phyloP scores from a whole-genome alignment of 2,888 invertebrate genomes.

The Tetranychus piercei region DNA sequence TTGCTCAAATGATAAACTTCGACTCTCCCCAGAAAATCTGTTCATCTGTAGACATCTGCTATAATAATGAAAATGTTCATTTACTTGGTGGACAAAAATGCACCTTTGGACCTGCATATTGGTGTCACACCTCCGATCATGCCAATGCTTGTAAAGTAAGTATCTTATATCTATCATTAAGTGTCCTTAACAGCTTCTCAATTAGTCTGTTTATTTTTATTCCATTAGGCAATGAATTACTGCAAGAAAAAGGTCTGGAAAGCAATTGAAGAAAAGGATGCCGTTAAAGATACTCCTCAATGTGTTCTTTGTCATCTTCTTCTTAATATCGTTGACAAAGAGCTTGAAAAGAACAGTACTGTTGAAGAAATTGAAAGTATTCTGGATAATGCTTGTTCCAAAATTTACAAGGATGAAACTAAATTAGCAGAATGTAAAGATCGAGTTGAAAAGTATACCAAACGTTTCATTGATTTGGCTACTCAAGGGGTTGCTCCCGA shows the following conservation, averaged over 20 bases:
- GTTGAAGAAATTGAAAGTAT: constrained; percentile 53
- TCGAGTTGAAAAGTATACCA: neutral
- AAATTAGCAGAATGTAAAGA: neutral
- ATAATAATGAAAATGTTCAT: neutral
- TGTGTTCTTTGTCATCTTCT: constrained; percentile 5
- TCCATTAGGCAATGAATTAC: no score
- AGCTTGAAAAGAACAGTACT: constrained; percentile 51
- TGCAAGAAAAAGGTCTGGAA: no score
- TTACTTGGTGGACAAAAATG: constrained; percentile 39
- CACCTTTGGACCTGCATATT: constrained; percentile 59
- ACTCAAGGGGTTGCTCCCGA: neutral
- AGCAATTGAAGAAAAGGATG: neutral
- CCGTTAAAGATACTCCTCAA: neutral
- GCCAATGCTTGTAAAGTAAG: constrained; percentile 38
- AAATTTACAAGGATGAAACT: constrained; percentile 39
- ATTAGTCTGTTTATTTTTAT: neutral
- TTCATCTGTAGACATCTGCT: neutral
- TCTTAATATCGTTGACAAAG: constrained; percentile 43
- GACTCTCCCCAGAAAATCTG: constrained; percentile 43
- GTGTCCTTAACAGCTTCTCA: neutral
- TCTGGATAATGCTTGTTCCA: constrained; percentile 48
- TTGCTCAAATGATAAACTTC: constrained; percentile 46
- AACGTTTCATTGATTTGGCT: neutral
- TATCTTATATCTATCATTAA: constrained; percentile 3
- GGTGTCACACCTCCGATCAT: constrained; percentile 45